phyloP scores from a whole-genome alignment of 1,140 invertebrate species.

The Orchestia grillus region DNA sequence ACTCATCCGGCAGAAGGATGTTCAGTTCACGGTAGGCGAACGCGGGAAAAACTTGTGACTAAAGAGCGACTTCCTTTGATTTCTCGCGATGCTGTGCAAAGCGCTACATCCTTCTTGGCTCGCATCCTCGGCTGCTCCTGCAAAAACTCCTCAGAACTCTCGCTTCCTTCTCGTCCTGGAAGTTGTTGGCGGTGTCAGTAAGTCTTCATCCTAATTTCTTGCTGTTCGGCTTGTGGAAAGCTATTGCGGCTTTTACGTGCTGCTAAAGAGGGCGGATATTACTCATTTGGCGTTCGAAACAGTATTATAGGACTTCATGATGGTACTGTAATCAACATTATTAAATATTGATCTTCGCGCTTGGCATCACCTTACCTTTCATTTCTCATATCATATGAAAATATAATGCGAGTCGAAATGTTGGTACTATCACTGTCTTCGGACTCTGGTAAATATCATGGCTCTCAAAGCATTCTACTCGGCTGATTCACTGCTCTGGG shows the following conservation, averaged over 20 bases:
- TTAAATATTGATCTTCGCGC: no score
- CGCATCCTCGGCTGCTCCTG: no score
- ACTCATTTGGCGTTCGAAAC: not conserved
- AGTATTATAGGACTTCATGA: not conserved
- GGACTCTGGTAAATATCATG: not conserved
- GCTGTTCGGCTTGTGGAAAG: not conserved
- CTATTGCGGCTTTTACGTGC: not conserved
- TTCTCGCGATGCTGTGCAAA: not conserved
- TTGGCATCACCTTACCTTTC: no score
- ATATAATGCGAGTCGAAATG: not conserved
- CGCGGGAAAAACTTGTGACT: not conserved
- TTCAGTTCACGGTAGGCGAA: not conserved
- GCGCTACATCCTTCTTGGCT: not conserved
- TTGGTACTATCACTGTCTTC: not conserved
- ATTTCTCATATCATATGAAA: no score
- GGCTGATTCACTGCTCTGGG: not conserved
- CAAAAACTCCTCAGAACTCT: not conserved
- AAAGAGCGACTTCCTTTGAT: slow-evolving; percentile 23
- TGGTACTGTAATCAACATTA: not conserved
- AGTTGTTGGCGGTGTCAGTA: not conserved
- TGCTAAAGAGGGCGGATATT: not conserved
- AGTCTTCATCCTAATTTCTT: not conserved
- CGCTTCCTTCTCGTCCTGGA: not conserved
- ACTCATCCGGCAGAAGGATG: not conserved
- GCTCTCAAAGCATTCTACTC: not conserved